Evolutionary conservation across 2,113 vertebrate species (phyloP).

Genomic region (Amphilophus citrinellus): DNA sequence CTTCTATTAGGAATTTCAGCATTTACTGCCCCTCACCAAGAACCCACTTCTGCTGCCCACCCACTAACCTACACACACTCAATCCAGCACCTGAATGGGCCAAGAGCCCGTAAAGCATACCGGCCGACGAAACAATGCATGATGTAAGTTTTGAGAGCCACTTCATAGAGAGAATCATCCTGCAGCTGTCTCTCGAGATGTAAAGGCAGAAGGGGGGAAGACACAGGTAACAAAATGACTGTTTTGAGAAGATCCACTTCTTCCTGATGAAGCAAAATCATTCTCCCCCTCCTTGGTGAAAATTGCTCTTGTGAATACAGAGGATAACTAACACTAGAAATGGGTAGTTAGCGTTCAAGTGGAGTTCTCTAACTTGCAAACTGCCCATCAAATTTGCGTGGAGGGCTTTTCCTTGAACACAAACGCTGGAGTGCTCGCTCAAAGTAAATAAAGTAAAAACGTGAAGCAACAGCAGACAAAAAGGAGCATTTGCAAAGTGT

Average conservation of each 20-base stretch:
- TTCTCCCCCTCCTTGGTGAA: conserved; percentile 7
- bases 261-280: conserved; percentile 69
- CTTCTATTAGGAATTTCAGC: conserved; percentile 74
- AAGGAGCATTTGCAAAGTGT: conserved; percentile 7
- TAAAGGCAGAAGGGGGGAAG: conserved; percentile 35
- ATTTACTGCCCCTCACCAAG: conserved; percentile 55
- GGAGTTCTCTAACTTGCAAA: conserved; percentile 65
- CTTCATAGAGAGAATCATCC: conserved; percentile 58
- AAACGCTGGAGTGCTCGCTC: conserved; percentile 44
- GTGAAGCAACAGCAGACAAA: conserved; percentile 22
- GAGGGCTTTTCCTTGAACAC: conserved; percentile 57
- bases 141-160: conserved; percentile 73
- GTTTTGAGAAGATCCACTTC: conserved; percentile 79
- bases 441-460: conserved; percentile 46
- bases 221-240: conserved; percentile 55
- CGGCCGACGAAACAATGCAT: conserved; percentile 58
- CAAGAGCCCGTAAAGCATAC: conserved; percentile 59
- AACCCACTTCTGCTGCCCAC: conserved; percentile 73
- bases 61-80: conserved; percentile 74
- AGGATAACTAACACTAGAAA: conserved; percentile 67
- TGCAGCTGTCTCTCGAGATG: conserved; percentile 56
- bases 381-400: conserved; percentile 51
- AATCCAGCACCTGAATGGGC: conserved; percentile 52
- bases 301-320: conserved; percentile 59
- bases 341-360: conserved; percentile 63